Percentiles rank a stretch among this genome's conserved stretches.
Conservation (phyloP, 1,140 invertebrate species). For the Caenorhabditis inopinata region DNA sequence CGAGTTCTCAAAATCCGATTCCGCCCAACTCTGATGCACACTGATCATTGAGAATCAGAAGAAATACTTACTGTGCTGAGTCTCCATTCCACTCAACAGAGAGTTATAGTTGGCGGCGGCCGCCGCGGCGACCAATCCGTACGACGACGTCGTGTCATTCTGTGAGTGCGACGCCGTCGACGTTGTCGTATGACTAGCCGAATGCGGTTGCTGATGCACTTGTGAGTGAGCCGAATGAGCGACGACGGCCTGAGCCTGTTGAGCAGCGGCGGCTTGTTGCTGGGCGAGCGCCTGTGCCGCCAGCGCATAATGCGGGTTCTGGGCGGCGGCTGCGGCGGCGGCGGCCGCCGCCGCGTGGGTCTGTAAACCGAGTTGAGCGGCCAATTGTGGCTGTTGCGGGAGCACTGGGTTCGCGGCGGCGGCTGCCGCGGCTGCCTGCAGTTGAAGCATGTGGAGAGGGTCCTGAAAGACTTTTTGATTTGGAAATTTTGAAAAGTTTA, state of each 20-base stretch:
- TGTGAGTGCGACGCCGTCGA: conserved; percentile 61
- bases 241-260: conserved; percentile 78
- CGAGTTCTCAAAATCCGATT: no score
- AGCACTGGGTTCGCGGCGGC: not conserved
- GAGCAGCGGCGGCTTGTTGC: conserved; percentile 80
- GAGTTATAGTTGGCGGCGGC: conserved; percentile 32
- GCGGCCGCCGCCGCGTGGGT: no score
- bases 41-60: no score
- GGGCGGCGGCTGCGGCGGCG: conserved; percentile 83
- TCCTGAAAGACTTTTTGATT: no score
- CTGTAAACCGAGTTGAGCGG: conserved; percentile 33
- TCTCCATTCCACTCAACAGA: conserved; percentile 26
- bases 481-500: no score
- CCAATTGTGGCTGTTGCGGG: conserved; percentile 11
- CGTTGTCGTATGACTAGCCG: not conserved
- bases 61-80: conserved; percentile 35
- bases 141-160: conserved; percentile 48
- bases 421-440: conserved; percentile 19
- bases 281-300: conserved; percentile 85
- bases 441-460: conserved; percentile 10
- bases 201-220: not conserved
- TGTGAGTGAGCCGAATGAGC: not conserved
- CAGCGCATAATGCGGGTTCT: conserved; percentile 66
- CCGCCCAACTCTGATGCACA: no score
- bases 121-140: conserved; percentile 72